phyloP scores from a whole-genome alignment of 1,140 invertebrate genomes.

The Brachionus plicatilis region DNA sequence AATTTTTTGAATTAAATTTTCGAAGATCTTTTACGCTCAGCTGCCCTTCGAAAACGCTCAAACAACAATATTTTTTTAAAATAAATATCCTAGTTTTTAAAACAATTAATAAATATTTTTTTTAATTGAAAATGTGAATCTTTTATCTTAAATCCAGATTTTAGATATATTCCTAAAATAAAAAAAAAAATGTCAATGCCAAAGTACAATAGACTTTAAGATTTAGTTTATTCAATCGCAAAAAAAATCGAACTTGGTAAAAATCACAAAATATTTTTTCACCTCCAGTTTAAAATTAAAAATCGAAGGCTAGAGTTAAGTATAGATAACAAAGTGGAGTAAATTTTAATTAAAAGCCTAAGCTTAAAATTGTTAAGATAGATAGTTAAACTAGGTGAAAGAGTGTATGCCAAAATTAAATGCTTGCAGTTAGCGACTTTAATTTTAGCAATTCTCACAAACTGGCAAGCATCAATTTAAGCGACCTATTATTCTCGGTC shows the following conservation, averaged over 20 bases:
- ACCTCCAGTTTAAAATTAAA: neutral
- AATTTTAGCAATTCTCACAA: neutral
- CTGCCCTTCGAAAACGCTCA: neutral
- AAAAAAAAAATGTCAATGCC: neutral
- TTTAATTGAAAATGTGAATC: neutral
- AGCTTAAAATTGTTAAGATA: neutral
- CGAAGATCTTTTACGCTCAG: conserved; percentile 3
- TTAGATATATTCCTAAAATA: neutral
- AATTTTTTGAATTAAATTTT: neutral
- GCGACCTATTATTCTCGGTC: neutral
- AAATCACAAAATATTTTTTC: neutral
- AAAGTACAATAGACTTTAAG: too few species aligned
- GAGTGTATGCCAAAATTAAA: neutral
- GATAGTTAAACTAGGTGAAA: neutral
- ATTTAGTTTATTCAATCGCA: too few species aligned
- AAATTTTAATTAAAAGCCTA: neutral
- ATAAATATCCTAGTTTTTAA: neutral
- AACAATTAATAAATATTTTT: neutral
- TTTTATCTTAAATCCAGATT: neutral
- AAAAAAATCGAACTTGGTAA: too few species aligned
- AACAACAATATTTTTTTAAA: neutral
- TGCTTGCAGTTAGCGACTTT: neutral
- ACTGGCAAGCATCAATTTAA: neutral
- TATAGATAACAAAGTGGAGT: neutral
- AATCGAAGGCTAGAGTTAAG: neutral